Evolutionary conservation across 2,797 vertebrate species (phyloP).

Genomic region (Huso huso): DNA sequence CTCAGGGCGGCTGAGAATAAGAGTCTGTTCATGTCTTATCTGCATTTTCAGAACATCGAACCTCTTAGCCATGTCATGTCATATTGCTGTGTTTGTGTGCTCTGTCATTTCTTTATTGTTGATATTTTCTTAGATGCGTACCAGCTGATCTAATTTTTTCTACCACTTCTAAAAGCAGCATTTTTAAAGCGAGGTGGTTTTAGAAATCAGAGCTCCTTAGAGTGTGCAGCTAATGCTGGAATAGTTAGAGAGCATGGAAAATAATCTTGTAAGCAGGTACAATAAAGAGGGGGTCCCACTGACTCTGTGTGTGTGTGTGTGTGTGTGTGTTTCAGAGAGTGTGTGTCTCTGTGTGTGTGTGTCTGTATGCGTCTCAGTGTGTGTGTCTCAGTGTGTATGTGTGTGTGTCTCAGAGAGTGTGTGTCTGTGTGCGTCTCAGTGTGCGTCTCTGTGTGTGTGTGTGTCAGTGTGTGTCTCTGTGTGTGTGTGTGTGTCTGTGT

Average conservation of each 20-base stretch:
- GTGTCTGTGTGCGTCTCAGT: conserved; percentile 7
- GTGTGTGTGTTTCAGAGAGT: conserved; percentile 12
- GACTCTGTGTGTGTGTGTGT: not conserved
- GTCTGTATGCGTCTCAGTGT: conserved; percentile 18
- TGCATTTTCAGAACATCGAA: no score
- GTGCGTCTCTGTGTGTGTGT: not conserved
- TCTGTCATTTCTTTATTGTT: no score
- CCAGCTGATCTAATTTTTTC: no score
- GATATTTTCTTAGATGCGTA: no score
- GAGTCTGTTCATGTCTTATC: no score
- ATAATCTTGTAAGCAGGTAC: not conserved
- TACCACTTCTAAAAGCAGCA: no score
- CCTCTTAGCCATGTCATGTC: no score
- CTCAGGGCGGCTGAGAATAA: no score
- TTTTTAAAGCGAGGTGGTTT: no score
- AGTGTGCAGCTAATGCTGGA: not conserved
- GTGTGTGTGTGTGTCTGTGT: conserved; percentile 9
- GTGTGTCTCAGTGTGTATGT: conserved; percentile 2
- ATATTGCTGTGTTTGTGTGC: no score
- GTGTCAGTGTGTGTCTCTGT: conserved; percentile 8
- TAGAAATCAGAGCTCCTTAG: not conserved
- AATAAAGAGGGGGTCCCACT: not conserved
- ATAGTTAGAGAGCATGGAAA: not conserved
- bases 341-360: conserved; percentile 15
- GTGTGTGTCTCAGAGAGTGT: conserved; percentile 32